These are phyloP conservation scores for Piezodorus guildinii DNA, from an alignment of 1,140 invertebrate species.

Conservation along the genomic window DNA sequence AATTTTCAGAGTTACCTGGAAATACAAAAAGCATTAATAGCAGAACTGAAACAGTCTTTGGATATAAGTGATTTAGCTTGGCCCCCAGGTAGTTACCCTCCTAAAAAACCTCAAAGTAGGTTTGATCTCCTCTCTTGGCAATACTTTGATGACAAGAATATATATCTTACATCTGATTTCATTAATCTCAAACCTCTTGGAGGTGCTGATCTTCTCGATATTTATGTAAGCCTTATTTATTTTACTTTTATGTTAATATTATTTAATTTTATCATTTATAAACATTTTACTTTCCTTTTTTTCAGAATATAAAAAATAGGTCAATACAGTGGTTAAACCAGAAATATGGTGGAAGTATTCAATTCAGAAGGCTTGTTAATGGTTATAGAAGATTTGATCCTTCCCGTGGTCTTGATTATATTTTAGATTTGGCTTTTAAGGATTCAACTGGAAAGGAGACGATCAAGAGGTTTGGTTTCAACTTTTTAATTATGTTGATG, in stretches of 20 bases:
- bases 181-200: slow-evolving; percentile 42
- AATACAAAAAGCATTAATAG: slow-evolving; percentile 39
- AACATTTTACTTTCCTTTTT: not conserved
- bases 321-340: slow-evolving; percentile 43
- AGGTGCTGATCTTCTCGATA: slow-evolving; percentile 50
- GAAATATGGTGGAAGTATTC: slow-evolving; percentile 42
- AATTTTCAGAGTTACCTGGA: slow-evolving; percentile 30
- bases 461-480: slow-evolving; percentile 32
- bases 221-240: slow-evolving; percentile 36
- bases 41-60: slow-evolving; percentile 35
- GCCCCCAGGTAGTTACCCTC: slow-evolving; percentile 66
- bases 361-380: slow-evolving; percentile 52
- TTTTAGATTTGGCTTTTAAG: slow-evolving; percentile 56
- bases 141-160: slow-evolving; percentile 71
- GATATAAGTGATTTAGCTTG: slow-evolving; percentile 39
- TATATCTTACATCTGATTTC: slow-evolving; percentile 60
- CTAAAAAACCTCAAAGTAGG: slow-evolving; percentile 53
- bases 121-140: slow-evolving; percentile 80
- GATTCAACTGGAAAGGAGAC: slow-evolving; percentile 33
- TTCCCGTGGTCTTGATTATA: slow-evolving; percentile 77
- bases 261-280: slow-evolving; percentile 22
- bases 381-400: slow-evolving; percentile 79
- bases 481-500: not conserved
- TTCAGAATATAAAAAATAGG: slow-evolving; percentile 46
- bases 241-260: not conserved